Conservation (phyloP, 2,113 vertebrate genomes). For the Suricata suricatta region DNA sequence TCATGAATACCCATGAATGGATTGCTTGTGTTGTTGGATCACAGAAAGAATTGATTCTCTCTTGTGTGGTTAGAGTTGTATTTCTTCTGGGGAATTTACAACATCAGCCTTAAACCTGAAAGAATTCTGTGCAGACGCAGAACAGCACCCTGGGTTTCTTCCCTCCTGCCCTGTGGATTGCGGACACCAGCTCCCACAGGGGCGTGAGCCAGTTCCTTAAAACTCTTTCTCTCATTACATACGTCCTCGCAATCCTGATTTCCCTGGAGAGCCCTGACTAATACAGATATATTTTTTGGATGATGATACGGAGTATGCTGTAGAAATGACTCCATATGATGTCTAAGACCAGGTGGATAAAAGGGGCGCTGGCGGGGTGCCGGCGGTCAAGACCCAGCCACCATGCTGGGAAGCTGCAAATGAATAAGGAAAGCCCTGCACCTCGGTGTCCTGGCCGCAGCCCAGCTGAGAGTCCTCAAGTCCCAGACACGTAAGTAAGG, state of each 20-base stretch:
- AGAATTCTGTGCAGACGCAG: neutral
- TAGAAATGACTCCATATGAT: neutral
- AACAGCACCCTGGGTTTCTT: neutral
- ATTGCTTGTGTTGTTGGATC: neutral
- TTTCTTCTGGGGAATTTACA: neutral
- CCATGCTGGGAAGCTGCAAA: neutral
- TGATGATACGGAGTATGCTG: neutral
- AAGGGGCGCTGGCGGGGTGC: neutral
- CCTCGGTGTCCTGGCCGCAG: neutral
- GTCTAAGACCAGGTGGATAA: neutral
- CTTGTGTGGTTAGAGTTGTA: neutral
- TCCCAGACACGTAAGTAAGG: neutral
- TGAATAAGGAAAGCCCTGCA: too few relatives aligned
- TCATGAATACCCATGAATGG: neutral
- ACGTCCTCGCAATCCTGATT: neutral
- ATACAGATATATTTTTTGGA: too few relatives aligned
- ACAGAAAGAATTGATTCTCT: neutral
- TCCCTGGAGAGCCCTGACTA: neutral
- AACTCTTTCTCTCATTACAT: neutral
- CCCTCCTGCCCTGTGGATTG: neutral
- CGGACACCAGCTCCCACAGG: too few relatives aligned
- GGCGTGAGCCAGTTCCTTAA: neutral
- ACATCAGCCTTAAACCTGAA: neutral
- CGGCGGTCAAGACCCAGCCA: neutral
- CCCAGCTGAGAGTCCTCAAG: neutral